Evolutionary conservation across 2,797 vertebrate genomes (phyloP).

Genomic region (Argya squamiceps): DNA sequence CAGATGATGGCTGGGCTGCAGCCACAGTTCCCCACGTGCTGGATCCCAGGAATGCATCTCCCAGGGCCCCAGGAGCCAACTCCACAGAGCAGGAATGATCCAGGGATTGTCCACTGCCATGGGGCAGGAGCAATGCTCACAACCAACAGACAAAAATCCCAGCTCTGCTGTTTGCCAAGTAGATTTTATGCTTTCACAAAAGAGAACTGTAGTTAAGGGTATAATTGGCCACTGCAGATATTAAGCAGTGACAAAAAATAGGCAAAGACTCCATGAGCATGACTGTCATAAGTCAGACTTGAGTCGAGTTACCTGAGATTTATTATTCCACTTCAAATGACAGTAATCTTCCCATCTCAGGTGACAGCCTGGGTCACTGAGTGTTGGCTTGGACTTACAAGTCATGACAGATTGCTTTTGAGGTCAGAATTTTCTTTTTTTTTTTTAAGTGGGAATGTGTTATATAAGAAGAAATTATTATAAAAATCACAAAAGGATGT

Average conservation of each 20-base stretch:
- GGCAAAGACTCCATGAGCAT: background rate
- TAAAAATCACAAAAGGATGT: background rate
- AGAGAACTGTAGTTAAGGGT: background rate
- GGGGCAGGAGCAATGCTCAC: background rate
- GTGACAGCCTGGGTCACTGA: background rate
- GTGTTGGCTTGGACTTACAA: constrained; percentile 24
- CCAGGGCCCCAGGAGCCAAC: background rate
- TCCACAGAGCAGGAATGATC: background rate
- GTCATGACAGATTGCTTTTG: background rate
- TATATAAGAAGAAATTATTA: background rate
- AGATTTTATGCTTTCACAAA: background rate
- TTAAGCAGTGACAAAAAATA: background rate
- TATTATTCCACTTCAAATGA: background rate
- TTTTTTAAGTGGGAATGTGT: background rate
- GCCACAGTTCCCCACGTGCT: background rate
- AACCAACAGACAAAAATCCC: background rate
- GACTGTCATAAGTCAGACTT: background rate
- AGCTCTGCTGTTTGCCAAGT: background rate
- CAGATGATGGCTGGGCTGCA: background rate
- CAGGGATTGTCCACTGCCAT: background rate
- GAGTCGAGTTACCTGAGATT: background rate
- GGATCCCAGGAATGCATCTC: background rate
- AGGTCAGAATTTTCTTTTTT: background rate
- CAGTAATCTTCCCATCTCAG: background rate
- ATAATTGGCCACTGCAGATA: background rate